phyloP scores from a whole-genome alignment of 1,140 invertebrate species.

The Cyclargus thomasi region DNA sequence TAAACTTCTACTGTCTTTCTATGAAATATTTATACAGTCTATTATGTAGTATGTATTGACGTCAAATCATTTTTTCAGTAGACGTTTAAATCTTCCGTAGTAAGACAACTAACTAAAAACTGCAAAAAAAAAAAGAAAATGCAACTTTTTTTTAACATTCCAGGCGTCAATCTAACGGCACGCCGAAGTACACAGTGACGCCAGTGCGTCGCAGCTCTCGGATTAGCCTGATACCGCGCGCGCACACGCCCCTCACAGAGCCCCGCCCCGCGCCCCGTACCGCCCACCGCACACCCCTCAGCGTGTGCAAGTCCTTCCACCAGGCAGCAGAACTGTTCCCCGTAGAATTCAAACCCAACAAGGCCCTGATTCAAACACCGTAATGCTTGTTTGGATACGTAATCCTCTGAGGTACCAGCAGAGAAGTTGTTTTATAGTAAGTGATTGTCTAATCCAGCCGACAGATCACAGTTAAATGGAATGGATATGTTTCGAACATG shows the following conservation, averaged over 20 bases:
- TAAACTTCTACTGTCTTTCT: too few relatives aligned
- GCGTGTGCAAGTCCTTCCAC: constrained; percentile 36
- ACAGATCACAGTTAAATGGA: too few relatives aligned
- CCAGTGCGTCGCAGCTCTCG: constrained; percentile 43
- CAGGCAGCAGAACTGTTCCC: constrained; percentile 34
- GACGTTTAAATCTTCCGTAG: too few relatives aligned
- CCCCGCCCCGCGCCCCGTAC: neutral
- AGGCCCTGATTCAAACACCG: constrained; percentile 28
- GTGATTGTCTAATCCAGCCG: too few relatives aligned
- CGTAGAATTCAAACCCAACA: constrained; percentile 35
- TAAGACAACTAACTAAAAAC: too few relatives aligned
- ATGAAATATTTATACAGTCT: too few relatives aligned
- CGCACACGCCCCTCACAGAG: constrained; percentile 18
- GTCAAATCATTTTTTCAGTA: too few relatives aligned
- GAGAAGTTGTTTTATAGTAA: too few relatives aligned
- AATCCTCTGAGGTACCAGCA: too few relatives aligned
- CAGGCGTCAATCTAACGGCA: constrained; percentile 34
- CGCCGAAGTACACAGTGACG: constrained; percentile 36
- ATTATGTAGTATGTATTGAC: too few relatives aligned
- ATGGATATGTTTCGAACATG: too few relatives aligned
- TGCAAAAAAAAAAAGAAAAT: too few relatives aligned
- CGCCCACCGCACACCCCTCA: constrained; percentile 31
- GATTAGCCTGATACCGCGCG: constrained; percentile 27
- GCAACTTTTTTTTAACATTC: constrained; percentile 18
- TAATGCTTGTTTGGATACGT: constrained; percentile 20